Base-by-base conservation (phyloP, 2,797 vertebrate species). In the Myotis pilosus region DNA sequence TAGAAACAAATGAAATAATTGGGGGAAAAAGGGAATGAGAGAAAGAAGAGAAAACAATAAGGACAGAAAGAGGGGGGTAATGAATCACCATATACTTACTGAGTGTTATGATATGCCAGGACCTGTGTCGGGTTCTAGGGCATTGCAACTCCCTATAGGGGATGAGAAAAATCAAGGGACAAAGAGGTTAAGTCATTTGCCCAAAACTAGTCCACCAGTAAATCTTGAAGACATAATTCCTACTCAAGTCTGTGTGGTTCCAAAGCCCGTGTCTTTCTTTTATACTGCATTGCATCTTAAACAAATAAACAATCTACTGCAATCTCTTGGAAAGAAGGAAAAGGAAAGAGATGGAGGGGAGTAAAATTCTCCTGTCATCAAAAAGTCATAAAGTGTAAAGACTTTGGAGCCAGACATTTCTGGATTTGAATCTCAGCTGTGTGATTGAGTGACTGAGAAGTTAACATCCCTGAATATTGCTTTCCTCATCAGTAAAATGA, bases 261-360 rank as follows among this genome's bases (percentile, higher is more conserved):
- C 47, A 66, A 90, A 80, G 5, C 30, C 19, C 47, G 6, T 10
- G 22, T 93, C 55, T 60, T 64, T 83, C 41, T 87, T 74, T 53
- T 60, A 3, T 28, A 36, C 9, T 3, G 36, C 10, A 6, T 23
- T 76, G 28, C 12, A 36, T 66, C 22, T 83, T 69, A 91, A 86
- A 91, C 53, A 92, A 78, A n/a, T 30, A 76, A 89, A 81, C 49
- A 28, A 78, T 30, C 57, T 92, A 60, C 33, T 20, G 38, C 8
- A 64, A n/a, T 51, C 30, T 68, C 23, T 80, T 93, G 80, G 83
- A 87, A 91, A 91, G 41, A 93, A 80, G 23, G 23, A 36, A 72
- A 57, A 92, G 19, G 82, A 55, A 81, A 17, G 8, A 4, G 0
- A 9, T 25, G 22, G 51, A 86, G n/a, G 23, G 20, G 11, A 23